A percentile compares a stretch with the other conserved stretches of the same genome.
phyloP scores from a whole-genome alignment of 2,113 vertebrate species.

The Hemibagrus wyckioides region DNA sequence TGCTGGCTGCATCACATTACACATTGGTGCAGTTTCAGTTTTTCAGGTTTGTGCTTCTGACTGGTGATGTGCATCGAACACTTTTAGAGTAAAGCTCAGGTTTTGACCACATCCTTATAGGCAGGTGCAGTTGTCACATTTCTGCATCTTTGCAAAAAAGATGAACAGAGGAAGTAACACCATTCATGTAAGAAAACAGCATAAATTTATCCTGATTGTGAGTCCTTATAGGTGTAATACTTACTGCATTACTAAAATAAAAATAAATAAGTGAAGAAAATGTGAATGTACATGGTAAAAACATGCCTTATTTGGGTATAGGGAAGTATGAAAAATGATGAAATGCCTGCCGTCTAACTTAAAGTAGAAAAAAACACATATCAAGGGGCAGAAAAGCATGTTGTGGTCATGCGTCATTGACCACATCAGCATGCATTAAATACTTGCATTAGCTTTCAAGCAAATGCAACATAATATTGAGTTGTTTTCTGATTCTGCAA shows the following conservation, averaged over 20 bases:
- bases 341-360: not conserved
- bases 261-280: not conserved
- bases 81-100: conserved; percentile 19
- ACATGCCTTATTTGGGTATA: not conserved
- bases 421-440: not conserved
- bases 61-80: conserved; percentile 12
- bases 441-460: not conserved
- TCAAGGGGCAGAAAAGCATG: not conserved
- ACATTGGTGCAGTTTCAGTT: not conserved
- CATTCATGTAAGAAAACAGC: not conserved
- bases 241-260: not conserved
- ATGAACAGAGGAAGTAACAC: conserved; percentile 38
- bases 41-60: not conserved
- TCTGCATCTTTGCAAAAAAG: conserved; percentile 26
- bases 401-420: not conserved
- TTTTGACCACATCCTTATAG: conserved; percentile 59
- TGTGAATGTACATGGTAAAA: not conserved
- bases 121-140: conserved; percentile 41
- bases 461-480: not conserved
- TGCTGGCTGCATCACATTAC: not conserved
- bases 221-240: not conserved
- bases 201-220: not conserved
- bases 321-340: not conserved
- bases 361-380: not conserved
- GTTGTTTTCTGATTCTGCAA: conserved; percentile 31